Conservation (phyloP, 2,797 vertebrate genomes). For the Diplodus sargus region DNA sequence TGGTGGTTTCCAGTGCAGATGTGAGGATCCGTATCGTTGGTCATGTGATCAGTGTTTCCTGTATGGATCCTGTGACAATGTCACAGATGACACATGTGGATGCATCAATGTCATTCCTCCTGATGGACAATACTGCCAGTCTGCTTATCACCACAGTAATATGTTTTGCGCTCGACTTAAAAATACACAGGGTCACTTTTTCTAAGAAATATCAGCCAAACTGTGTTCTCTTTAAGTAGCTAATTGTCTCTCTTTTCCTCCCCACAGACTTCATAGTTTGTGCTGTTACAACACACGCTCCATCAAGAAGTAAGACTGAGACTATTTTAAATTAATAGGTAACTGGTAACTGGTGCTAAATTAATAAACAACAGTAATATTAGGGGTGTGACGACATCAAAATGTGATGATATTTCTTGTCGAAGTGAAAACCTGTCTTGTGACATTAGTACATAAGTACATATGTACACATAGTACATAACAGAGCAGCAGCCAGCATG, state of each 20-base stretch:
- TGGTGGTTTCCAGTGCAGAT: slow-evolving; percentile 46
- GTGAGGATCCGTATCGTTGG: slow-evolving; percentile 65
- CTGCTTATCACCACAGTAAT: slow-evolving; percentile 41
- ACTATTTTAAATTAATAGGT: too few species aligned
- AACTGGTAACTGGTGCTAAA: too few species aligned
- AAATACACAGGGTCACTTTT: neutral
- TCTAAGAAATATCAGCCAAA: too few species aligned
- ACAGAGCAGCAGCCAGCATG: too few species aligned
- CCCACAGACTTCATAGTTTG: slow-evolving; percentile 41
- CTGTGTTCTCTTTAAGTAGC: neutral
- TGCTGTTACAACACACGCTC: neutral
- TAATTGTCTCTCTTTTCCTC: neutral
- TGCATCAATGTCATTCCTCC: slow-evolving; percentile 77
- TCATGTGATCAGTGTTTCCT: slow-evolving; percentile 57
- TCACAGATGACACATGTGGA: slow-evolving; percentile 62
- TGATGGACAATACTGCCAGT: slow-evolving; percentile 79
- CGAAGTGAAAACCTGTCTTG: too few species aligned
- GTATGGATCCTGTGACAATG: slow-evolving; percentile 65
- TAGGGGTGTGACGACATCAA: too few species aligned
- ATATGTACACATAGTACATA: too few species aligned
- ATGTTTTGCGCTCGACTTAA: neutral
- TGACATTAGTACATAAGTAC: too few species aligned
- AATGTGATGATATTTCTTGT: too few species aligned
- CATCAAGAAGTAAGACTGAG: slow-evolving; percentile 32
- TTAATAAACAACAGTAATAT: too few species aligned